Conservation (phyloP, 2,888 invertebrate species). For the Yponomeuta plumbellus region DNA sequence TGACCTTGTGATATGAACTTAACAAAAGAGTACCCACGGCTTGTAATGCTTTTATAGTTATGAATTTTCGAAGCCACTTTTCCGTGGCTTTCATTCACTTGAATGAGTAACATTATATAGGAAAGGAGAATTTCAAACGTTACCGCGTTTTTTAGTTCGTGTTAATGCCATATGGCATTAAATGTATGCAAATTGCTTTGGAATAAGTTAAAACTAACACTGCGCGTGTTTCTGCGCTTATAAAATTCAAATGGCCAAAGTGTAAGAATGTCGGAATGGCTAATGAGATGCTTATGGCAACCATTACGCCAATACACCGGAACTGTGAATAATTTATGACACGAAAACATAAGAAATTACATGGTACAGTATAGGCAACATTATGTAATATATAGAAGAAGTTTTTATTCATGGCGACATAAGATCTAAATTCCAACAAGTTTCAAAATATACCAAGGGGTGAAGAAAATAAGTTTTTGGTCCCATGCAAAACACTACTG, state of each 20-base stretch:
- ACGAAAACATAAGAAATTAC: constrained; percentile 24
- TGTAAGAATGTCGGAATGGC: constrained; percentile 16
- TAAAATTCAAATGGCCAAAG: constrained; percentile 7
- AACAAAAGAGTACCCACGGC: constrained; percentile 10
- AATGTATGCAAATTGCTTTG: constrained; percentile 8
- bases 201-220: background rate
- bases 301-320: constrained; percentile 42
- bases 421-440: background rate
- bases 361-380: background rate
- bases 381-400: background rate
- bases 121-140: background rate
- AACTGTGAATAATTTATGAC: constrained; percentile 31
- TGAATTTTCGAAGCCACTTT: background rate
- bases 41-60: background rate
- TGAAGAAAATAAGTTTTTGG: background rate
- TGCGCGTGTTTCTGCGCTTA: background rate
- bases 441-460: background rate
- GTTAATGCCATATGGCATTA: constrained; percentile 5
- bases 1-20: constrained; percentile 14
- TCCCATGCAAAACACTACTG: background rate
- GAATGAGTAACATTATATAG: background rate
- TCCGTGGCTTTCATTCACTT: background rate
- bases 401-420: background rate
- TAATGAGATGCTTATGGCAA: constrained; percentile 35
- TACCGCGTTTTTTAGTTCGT: background rate